Percentiles rank a stretch among this genome's conserved stretches.
Evolutionary conservation across 2,797 vertebrate genomes (phyloP).

Genomic region (Leptodactylus fallax): DNA sequence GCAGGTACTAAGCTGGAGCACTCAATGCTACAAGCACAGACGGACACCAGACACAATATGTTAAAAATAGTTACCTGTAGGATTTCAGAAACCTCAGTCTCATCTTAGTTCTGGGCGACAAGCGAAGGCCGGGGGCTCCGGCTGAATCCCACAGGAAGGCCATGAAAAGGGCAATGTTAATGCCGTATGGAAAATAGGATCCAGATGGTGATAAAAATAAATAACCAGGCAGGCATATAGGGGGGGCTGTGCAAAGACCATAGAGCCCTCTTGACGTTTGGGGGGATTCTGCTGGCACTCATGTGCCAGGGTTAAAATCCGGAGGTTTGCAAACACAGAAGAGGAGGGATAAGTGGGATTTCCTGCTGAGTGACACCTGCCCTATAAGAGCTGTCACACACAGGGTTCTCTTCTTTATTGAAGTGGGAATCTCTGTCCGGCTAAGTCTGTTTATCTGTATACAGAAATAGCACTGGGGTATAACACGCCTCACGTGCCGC

Average conservation of each 20-base stretch:
- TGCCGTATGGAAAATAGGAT: conserved; percentile 54
- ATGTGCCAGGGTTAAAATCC: conserved; percentile 68
- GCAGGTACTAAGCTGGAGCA: background rate
- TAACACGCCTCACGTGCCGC: conserved; percentile 59
- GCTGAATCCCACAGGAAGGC: conserved; percentile 76
- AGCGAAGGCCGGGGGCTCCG: conserved; percentile 68
- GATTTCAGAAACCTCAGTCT: conserved; percentile 82
- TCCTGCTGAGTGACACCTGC: conserved; percentile 75
- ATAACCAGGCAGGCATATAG: conserved; percentile 36
- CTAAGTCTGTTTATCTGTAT: conserved; percentile 67
- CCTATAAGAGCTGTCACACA: conserved; percentile 76
- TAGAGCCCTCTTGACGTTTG: conserved; percentile 70
- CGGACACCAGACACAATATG: conserved; percentile 2
- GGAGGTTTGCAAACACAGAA: conserved; percentile 67
- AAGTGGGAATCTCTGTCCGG: conserved; percentile 67
- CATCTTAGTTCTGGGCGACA: conserved; percentile 77
- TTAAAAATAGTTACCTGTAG: conserved; percentile 79
- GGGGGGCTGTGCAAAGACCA: conserved; percentile 59
- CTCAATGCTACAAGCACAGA: background rate
- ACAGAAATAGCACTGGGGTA: conserved; percentile 71
- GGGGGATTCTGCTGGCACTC: conserved; percentile 70
- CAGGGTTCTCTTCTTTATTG: conserved; percentile 74
- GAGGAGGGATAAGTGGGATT: conserved; percentile 76
- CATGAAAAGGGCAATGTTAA: conserved; percentile 70
- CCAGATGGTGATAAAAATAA: conserved; percentile 62